Base-by-base conservation (phyloP, 2,113 vertebrate genomes). In the Hypomesus transpacificus region DNA sequence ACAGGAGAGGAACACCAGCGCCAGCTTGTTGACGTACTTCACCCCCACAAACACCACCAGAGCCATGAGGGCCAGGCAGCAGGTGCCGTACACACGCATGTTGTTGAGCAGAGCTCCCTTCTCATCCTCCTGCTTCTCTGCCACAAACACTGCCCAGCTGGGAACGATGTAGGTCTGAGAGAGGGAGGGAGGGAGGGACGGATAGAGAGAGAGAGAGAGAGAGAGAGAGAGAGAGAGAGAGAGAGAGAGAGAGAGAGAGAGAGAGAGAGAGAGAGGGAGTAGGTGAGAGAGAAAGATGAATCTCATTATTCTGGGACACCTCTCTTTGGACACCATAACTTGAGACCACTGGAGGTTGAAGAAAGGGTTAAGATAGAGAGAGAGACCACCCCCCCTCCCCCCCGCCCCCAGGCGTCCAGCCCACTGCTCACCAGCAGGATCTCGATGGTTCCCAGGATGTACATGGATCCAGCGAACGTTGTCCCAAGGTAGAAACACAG, bases 31-130 rank as follows among this genome's bases (percentile, higher is more conserved):
- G 72, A 98, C 96, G 4, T 82, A 98, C 86, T 96, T 97, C 3
- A 98, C 96, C 0, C 96, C 96, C 28, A 98, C 95, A 75, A 97
- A 98, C 75, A 98, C 96, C 14, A 98, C 94, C 31, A 94, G 80
- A 0, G 95, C 94, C 96, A 98, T 98, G 66, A 96, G 81, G 2
- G 81, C 71, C 77, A 98, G 90, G 2, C 94, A 94, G 80, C 95
- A 90, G 0, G 94, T 96, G 16, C 96, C 96, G 3, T 95, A 98
- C 9, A 97, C 80, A 0, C 96, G 93, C 95, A 97, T 96, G 80
- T 95, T 92, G 80, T 98, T 94, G 53, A 86, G 66, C 83, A 88
- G 77, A 0, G 90, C 88, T 0, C 50, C 39, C 0, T 63, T 26
- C 68, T 91, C 87, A 0, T 83, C 74, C 0, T 72, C 85, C 1